phyloP scores from a whole-genome alignment of 2,113 vertebrate species.

The Prinia subflava region DNA sequence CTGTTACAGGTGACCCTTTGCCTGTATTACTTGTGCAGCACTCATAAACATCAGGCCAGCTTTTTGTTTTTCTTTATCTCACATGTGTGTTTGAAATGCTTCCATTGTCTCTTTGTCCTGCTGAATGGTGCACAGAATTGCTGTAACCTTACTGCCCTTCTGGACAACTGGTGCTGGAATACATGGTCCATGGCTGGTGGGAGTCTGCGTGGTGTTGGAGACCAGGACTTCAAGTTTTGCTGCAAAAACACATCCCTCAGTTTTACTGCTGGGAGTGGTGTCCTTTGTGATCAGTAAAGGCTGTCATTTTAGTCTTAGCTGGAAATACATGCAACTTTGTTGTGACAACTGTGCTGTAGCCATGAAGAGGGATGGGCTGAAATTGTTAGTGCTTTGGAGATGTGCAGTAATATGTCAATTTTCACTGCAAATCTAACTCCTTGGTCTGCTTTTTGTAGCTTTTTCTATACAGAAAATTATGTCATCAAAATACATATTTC shows the following conservation, averaged over 20 bases:
- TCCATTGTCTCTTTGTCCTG: not conserved
- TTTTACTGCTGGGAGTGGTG: not conserved
- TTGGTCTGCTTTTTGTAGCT: not conserved
- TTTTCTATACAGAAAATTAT: not conserved
- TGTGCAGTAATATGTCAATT: not conserved
- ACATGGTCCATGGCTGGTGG: not conserved
- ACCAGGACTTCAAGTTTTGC: not conserved
- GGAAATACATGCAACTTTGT: not conserved
- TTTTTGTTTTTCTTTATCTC: not conserved
- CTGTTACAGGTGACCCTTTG: not conserved
- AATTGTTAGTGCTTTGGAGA: not conserved
- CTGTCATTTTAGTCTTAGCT: not conserved
- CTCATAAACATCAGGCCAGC: not conserved
- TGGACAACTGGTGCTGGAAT: not conserved
- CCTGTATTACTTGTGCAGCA: not conserved
- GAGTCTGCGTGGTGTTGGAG: not conserved
- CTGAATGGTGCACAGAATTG: fast-evolving
- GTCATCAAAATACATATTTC: not conserved
- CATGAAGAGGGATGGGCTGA: not conserved
- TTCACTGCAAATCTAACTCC: not conserved
- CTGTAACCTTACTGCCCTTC: not conserved
- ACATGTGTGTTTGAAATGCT: not conserved
- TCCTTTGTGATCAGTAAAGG: not conserved
- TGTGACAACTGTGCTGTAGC: not conserved
- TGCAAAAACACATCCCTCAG: not conserved